Evolutionary conservation across 2,113 vertebrate genomes (phyloP), one percentile per base, ranked within the genome.

Genomic region (Cochlearius cochlearius): DNA sequence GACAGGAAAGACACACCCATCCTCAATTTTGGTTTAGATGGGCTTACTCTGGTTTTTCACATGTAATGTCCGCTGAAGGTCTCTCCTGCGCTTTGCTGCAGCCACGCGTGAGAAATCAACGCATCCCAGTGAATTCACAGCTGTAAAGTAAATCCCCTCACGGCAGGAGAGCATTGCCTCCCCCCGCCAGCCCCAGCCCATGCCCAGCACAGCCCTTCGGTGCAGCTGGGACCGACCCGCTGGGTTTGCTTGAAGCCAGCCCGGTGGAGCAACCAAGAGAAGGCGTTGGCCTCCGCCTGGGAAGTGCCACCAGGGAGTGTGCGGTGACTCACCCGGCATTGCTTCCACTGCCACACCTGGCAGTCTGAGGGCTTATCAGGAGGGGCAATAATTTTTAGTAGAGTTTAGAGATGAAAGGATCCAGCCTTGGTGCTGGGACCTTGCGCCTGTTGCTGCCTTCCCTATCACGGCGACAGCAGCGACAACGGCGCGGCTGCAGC

Each of bases 301-400:
- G 41, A 59, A 76, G 39, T 5, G 87, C 43, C 52, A 49, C 27
- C 34, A 4, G 9, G 20, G 12, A 20, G 27, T 4, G 6, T 4
- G 12, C 3, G 6, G 50, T 87, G 91, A 77, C 73, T 49, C 50
- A 38, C 15, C 47, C 18, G 82, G 56, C n/a, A 4, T 59, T 7
- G 25, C 7, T n/a, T 9, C 41, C 0, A 0, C 45, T 9, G 53
- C 75, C 83, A 21, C 39, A 2, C 32, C 2, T 0, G n/a, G 41
- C 56, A 55, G 22, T 7, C 62, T 5, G 10, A 32, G n/a, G 30
- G 15, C 13, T 82, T 30, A 7, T 18, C 12, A 2, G 30, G 23
- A 13, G 36, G 10, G 16, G 25, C 23, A 27, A 26, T 73, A 5
- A 38, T 50, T 72, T 63, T n/a, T 25, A 23, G 23, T 2, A 10